Conservation (phyloP, 1,140 invertebrate genomes). For the Zaprionus lachaisei region DNA sequence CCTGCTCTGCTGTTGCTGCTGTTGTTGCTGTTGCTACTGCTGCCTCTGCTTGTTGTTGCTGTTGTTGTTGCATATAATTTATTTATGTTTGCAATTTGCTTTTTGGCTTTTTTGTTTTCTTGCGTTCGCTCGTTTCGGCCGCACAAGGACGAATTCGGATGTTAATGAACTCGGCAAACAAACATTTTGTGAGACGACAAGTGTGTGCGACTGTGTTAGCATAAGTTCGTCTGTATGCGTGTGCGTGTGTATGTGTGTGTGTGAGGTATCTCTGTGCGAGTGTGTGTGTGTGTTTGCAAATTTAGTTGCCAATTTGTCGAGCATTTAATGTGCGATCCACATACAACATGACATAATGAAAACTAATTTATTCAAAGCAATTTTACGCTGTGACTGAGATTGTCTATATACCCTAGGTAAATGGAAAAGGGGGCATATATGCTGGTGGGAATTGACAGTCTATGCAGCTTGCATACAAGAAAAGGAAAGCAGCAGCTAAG, state of each 20-base stretch:
- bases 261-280: slow-evolving; percentile 21
- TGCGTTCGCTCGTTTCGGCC: slow-evolving; percentile 49
- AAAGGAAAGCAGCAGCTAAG: too few species aligned
- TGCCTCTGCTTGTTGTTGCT: slow-evolving; percentile 9
- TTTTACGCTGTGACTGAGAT: slow-evolving; percentile 28
- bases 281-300: slow-evolving; percentile 59
- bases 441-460: neutral
- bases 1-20: slow-evolving; percentile 9
- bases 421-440: neutral
- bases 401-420: slow-evolving; percentile 17
- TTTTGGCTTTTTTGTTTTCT: slow-evolving; percentile 12
- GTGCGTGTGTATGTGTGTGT: slow-evolving; percentile 40
- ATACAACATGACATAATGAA: slow-evolving; percentile 56
- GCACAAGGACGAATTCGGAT: slow-evolving; percentile 78
- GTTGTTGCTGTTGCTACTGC: neutral
- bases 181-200: slow-evolving; percentile 57
- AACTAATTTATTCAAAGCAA: slow-evolving; percentile 62
- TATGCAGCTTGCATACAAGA: too few species aligned
- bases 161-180: slow-evolving; percentile 81
- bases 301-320: slow-evolving; percentile 80
- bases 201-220: slow-evolving; percentile 39
- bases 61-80: slow-evolving; percentile 64
- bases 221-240: slow-evolving; percentile 38
- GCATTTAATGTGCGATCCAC: slow-evolving; percentile 73
- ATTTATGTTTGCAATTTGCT: slow-evolving; percentile 62